Conservation (phyloP, 2,888 invertebrate species). For the Brachylomia viminalis region DNA sequence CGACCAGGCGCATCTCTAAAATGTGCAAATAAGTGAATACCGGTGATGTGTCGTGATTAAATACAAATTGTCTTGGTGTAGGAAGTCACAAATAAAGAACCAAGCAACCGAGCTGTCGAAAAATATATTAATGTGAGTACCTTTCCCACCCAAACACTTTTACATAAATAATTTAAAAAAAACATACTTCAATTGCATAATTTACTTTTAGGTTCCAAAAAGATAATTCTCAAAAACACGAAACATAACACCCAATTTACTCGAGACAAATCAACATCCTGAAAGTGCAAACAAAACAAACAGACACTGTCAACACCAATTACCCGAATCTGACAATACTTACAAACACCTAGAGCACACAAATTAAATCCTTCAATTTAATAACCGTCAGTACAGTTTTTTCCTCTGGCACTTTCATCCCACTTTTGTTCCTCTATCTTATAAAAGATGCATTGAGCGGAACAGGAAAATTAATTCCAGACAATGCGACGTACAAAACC, state of each 20-base stretch:
- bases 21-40: no score
- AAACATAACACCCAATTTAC: background rate
- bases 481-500: conserved; percentile 80
- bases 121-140: no score
- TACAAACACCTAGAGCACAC: conserved; percentile 50
- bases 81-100: no score
- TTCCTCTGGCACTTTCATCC: conserved; percentile 78
- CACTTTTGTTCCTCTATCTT: conserved; percentile 78
- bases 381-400: conserved; percentile 65
- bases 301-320: conserved; percentile 46
- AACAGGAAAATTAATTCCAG: conserved; percentile 89
- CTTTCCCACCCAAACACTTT: no score
- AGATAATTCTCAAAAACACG: background rate
- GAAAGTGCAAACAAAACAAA: conserved; percentile 1
- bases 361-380: conserved; percentile 76
- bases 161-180: background rate
- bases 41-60: no score
- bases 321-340: conserved; percentile 57
- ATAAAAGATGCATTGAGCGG: conserved; percentile 86
- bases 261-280: background rate
- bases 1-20: no score
- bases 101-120: no score
- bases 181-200: background rate
- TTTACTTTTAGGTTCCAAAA: background rate
- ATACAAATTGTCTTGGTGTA: no score